phyloP scores from a whole-genome alignment of 2,797 vertebrate species.

The Caiman crocodilus region DNA sequence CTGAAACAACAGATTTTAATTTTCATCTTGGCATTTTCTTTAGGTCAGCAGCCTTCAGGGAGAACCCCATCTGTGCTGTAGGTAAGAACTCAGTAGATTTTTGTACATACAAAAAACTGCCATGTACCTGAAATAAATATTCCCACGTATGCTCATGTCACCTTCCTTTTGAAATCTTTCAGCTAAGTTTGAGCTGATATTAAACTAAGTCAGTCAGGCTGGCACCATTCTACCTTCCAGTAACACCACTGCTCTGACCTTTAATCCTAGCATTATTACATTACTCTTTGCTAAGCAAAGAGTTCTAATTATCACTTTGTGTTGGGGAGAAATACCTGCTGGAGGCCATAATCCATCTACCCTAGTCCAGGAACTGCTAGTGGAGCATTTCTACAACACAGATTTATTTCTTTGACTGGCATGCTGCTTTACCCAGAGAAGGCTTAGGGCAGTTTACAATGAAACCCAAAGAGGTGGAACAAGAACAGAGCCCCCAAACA shows the following conservation, averaged over 20 bases:
- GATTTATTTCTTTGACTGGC: too few relatives aligned
- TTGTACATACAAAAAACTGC: neutral
- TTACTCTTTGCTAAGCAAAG: neutral
- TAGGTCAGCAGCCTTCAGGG: conserved; percentile 58
- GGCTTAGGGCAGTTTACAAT: too few relatives aligned
- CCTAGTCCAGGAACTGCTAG: neutral
- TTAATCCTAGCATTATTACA: neutral
- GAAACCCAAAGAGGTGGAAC: too few relatives aligned
- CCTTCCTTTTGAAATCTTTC: neutral
- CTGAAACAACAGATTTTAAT: neutral
- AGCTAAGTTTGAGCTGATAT: fast-evolving
- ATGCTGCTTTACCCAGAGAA: too few relatives aligned
- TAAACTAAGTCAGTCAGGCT: neutral
- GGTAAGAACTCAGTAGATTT: conserved; percentile 63
- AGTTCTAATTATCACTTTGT: fast-evolving
- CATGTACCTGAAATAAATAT: neutral
- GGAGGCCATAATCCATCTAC: fast-evolving
- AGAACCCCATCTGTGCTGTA: conserved; percentile 68
- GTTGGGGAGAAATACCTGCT: neutral
- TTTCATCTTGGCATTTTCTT: neutral
- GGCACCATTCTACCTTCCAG: neutral
- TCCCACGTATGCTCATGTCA: fast-evolving
- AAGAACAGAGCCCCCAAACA: too few relatives aligned
- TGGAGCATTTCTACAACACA: neutral
- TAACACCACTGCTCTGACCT: fast-evolving